A percentile compares a stretch with the other conserved stretches of the same genome.
Conservation (phyloP, 2,888 invertebrate genomes). For the Nephrotoma appendiculata region DNA sequence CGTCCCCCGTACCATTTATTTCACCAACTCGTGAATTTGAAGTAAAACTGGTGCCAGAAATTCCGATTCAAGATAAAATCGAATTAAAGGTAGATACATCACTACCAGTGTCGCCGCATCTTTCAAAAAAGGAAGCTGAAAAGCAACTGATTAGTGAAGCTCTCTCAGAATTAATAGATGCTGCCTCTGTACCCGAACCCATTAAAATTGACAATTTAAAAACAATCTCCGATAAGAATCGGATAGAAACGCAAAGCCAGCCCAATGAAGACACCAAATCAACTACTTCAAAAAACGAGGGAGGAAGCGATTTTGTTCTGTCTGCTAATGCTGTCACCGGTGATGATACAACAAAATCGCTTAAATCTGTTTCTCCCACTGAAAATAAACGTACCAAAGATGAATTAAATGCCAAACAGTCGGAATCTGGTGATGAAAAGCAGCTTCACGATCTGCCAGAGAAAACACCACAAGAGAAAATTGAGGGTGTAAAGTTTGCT, state of each 20-base stretch:
- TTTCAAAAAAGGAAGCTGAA: background rate
- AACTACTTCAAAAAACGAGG: conserved; percentile 11
- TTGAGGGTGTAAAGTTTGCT: conserved; percentile 2
- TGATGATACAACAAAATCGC: conserved; percentile 2
- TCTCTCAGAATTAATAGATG: conserved; percentile 3
- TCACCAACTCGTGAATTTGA: conserved; percentile 1
- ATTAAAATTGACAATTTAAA: background rate
- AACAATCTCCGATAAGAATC: background rate
- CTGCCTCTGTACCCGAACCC: background rate
- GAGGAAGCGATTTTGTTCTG: conserved; percentile 12
- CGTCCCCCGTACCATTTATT: background rate
- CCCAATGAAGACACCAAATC: background rate
- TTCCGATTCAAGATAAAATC: background rate
- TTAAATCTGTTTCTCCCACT: background rate
- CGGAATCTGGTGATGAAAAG: background rate
- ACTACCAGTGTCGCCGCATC: background rate
- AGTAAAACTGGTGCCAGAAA: background rate
- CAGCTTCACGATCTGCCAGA: conserved; percentile 7
- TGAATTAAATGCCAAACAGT: conserved; percentile 1
- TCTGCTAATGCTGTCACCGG: conserved; percentile 7
- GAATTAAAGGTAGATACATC: background rate
- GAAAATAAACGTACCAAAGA: conserved; percentile 3
- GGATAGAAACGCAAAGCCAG: background rate
- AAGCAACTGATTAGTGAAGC: conserved; percentile 2
- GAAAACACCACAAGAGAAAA: conserved; percentile 7